Percentiles rank a stretch among this genome's conserved stretches.
Conservation (phyloP, 2,113 vertebrate genomes). For the Balaeniceps rex region DNA sequence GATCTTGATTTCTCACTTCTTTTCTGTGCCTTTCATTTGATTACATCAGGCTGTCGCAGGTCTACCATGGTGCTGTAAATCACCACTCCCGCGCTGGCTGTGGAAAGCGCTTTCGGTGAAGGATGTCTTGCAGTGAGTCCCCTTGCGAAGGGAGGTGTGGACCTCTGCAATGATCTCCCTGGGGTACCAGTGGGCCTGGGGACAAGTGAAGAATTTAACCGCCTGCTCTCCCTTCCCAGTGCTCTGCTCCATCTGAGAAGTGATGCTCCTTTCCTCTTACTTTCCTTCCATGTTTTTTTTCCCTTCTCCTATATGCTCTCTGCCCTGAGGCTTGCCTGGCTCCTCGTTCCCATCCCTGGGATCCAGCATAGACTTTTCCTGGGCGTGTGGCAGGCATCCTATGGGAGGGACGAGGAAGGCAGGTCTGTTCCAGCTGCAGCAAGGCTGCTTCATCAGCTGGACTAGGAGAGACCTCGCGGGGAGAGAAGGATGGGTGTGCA, state of each 20-base stretch:
- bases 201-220: neutral
- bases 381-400: neutral
- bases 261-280: neutral
- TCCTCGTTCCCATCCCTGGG: neutral
- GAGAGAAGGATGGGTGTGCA: neutral
- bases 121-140: too few relatives aligned
- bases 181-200: neutral
- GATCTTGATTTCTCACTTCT: neutral
- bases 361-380: neutral
- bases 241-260: neutral
- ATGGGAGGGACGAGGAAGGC: neutral
- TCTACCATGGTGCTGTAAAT: neutral
- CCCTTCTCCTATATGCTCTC: neutral
- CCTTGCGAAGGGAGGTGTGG: neutral
- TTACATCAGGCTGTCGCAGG: neutral
- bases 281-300: neutral
- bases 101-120: neutral
- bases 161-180: neutral
- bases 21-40: neutral
- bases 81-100: fast-evolving
- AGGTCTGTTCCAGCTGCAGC: neutral
- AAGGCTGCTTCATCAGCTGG: neutral
- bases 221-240: neutral
- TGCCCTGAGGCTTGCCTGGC: neutral
- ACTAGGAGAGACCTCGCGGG: neutral